These are phyloP conservation scores for Nipponacmea schrenckii DNA, from an alignment of 2,888 invertebrate species.

Conservation along the genomic window DNA sequence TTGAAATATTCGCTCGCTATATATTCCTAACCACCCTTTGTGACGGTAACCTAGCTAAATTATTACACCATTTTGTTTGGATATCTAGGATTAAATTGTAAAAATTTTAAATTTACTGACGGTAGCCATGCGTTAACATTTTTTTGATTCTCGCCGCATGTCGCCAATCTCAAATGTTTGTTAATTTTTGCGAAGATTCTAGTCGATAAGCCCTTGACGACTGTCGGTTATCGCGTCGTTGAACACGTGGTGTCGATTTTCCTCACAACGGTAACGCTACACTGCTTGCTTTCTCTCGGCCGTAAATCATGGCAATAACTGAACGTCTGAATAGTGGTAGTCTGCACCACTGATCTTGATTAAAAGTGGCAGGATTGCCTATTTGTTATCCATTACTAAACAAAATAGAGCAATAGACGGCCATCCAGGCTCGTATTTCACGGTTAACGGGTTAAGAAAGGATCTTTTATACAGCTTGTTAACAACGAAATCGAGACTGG, in stretches of 20 bases:
- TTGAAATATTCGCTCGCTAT: too few species aligned
- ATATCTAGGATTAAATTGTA: background rate
- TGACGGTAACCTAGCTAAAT: too few species aligned
- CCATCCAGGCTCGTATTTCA: slow-evolving; percentile 4
- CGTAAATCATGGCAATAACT: slow-evolving; percentile 4
- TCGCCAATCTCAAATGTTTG: slow-evolving; percentile 1
- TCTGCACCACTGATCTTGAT: slow-evolving; percentile 7
- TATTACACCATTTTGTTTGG: background rate
- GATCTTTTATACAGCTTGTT: slow-evolving; percentile 1
- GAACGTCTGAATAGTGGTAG: background rate
- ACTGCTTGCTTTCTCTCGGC: background rate
- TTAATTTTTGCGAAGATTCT: background rate
- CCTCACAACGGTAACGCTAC: slow-evolving; percentile 2
- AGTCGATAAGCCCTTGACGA: slow-evolving; percentile 8
- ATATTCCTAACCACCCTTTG: too few species aligned
- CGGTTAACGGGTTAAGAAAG: slow-evolving; percentile 1
- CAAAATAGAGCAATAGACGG: slow-evolving; percentile 4
- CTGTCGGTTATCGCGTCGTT: slow-evolving; percentile 3
- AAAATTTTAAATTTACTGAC: background rate
- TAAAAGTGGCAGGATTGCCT: slow-evolving; percentile 8
- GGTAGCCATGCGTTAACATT: background rate
- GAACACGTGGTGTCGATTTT: slow-evolving; percentile 2
- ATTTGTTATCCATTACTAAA: slow-evolving; percentile 9
- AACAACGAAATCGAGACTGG: slow-evolving; percentile 4
- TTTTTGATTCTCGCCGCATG: slow-evolving; percentile 1